A percentile compares a stretch with the other conserved stretches of the same genome.
Evolutionary conservation across 2,797 vertebrate species (phyloP).

Genomic region (Melanotaenia boesemani): DNA sequence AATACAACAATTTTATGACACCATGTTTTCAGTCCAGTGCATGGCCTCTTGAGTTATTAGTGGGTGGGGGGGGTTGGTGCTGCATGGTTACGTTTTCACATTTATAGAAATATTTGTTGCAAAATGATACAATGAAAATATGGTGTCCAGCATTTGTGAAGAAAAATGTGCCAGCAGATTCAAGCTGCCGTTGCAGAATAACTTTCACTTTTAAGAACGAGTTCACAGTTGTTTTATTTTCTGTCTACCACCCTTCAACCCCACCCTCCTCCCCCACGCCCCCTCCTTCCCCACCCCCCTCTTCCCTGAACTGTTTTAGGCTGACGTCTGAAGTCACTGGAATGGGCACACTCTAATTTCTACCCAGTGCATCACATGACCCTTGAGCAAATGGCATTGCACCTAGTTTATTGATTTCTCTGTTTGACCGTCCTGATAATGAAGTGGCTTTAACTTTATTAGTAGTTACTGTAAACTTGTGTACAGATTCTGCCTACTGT

Average conservation of each 20-base stretch:
- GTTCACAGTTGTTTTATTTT: conserved; percentile 80
- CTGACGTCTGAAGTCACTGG: conserved; percentile 99
- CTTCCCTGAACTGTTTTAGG: conserved; percentile 86
- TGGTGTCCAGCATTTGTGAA: conserved; percentile 29
- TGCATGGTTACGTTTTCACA: conserved; percentile 39
- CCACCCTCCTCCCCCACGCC: conserved; percentile 1
- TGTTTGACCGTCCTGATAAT: conserved; percentile 82
- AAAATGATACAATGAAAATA: conserved; percentile 22
- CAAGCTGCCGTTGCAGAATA: conserved; percentile 34
- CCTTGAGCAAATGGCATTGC: conserved; percentile 86
- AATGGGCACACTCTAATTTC: conserved; percentile 95
- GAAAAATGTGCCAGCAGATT: conserved; percentile 22
- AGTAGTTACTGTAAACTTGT: conserved; percentile 64
- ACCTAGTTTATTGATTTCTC: conserved; percentile 80
- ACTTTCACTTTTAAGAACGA: conserved; percentile 63
- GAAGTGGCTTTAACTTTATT: conserved; percentile 68
- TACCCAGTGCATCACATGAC: conserved; percentile 86
- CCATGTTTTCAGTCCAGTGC: conserved; percentile 43
- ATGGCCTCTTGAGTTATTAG: conserved; percentile 36
- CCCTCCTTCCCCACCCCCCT: conserved; percentile 43
- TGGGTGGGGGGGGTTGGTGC: neutral
- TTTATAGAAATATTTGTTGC: conserved; percentile 37
- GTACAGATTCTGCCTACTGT: conserved; percentile 53
- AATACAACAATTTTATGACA: conserved; percentile 27
- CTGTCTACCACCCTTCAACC: conserved; percentile 53